A percentile compares a stretch with the other conserved stretches of the same genome.
Conservation (phyloP, 2,888 invertebrate species). For the Deroplatys truncata region DNA sequence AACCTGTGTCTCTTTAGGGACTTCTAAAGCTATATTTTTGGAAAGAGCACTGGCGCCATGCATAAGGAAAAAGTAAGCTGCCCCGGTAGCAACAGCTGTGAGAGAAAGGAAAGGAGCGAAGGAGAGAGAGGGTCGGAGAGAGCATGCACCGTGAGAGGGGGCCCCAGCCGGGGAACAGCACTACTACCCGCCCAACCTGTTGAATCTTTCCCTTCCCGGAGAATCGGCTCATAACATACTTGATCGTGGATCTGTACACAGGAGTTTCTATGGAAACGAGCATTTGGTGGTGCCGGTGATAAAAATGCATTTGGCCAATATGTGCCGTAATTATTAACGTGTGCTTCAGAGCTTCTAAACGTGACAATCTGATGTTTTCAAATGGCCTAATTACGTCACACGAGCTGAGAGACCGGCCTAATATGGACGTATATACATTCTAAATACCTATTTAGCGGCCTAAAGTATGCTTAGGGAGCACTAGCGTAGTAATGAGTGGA, state of each 20-base stretch:
- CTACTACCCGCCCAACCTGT: background rate
- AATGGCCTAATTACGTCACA: background rate
- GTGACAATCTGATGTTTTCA: background rate
- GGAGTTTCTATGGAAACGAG: background rate
- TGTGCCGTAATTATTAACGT: background rate
- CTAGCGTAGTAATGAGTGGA: background rate
- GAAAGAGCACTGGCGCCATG: no score
- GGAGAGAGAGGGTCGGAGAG: background rate
- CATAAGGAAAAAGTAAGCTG: background rate
- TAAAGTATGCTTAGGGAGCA: slow-evolving; percentile 2
- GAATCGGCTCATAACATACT: background rate
- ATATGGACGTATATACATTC: background rate
- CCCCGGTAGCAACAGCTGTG: background rate
- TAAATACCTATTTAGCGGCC: background rate
- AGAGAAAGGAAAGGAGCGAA: background rate
- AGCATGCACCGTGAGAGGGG: background rate
- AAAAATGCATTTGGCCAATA: background rate
- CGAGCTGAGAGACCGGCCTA: background rate
- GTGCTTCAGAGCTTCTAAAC: background rate
- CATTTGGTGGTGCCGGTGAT: background rate
- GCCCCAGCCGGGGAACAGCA: background rate
- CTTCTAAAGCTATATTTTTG: no score
- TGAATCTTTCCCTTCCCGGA: background rate
- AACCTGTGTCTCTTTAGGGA: no score
- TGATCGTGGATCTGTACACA: background rate